phyloP scores from a whole-genome alignment of 2,797 vertebrate species.

The Ceryle rudis region DNA sequence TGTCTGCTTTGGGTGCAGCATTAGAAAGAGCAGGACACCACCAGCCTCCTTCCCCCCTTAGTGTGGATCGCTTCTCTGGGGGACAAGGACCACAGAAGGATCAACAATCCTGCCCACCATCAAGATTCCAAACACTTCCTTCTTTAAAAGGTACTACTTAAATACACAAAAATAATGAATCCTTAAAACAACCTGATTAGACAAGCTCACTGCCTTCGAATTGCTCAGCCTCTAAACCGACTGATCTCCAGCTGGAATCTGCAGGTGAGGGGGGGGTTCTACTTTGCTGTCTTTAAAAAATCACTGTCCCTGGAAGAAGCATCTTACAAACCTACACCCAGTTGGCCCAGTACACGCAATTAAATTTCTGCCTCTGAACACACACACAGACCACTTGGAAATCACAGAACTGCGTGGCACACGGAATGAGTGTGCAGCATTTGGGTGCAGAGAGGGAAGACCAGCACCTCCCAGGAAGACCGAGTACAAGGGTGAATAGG shows the following conservation, averaged over 20 bases:
- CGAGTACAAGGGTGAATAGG: not conserved
- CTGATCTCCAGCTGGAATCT: not conserved
- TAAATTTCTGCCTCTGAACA: not conserved
- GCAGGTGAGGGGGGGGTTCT: not conserved
- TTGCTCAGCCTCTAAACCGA: not conserved
- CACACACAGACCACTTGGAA: not conserved
- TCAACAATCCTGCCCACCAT: not conserved
- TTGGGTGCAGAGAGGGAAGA: not conserved
- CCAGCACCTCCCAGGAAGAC: not conserved
- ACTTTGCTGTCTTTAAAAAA: not conserved
- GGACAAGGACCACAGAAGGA: not conserved
- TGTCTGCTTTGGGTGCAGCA: not conserved
- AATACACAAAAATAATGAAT: not conserved
- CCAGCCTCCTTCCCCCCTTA: not conserved
- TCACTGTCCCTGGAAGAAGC: not conserved
- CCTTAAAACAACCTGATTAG: not conserved
- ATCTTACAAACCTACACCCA: not conserved
- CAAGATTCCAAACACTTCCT: not conserved
- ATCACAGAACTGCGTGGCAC: not conserved
- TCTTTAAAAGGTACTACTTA: too few relatives aligned
- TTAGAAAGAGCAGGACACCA: not conserved
- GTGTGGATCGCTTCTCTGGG: not conserved
- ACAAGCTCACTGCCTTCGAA: not conserved
- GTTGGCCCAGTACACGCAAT: not conserved
- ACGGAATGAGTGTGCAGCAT: accelerated